Percentiles rank a stretch among this genome's conserved stretches.
These are phyloP conservation scores for Drosophila trapezifrons DNA, from an alignment of 1,140 invertebrate species.

Conservation along the genomic window DNA sequence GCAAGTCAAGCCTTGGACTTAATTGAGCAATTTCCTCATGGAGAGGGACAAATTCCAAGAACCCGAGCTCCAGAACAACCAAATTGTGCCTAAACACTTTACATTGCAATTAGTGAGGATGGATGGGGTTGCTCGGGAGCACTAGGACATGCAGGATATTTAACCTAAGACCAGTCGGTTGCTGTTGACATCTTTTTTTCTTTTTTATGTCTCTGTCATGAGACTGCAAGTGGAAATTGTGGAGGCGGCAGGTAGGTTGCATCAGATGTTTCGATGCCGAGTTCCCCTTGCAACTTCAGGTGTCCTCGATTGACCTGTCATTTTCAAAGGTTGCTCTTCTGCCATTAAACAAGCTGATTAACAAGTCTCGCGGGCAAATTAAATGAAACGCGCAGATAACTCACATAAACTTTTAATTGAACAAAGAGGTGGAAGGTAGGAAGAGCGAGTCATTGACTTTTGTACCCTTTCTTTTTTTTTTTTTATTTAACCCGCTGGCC, in stretches of 20 bases:
- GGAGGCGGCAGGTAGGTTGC: constrained; percentile 26
- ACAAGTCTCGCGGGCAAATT: constrained; percentile 45
- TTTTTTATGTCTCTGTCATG: constrained; percentile 3
- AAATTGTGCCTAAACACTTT: constrained; percentile 71
- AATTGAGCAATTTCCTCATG: constrained; percentile 56
- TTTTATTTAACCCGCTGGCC: constrained; percentile 66
- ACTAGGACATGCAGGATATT: constrained; percentile 7
- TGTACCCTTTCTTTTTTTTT: constrained; percentile 46
- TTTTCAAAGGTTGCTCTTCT: constrained; percentile 16
- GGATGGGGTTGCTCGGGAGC: constrained; percentile 2
- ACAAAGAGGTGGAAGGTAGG: constrained; percentile 39
- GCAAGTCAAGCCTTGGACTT: constrained; percentile 27
- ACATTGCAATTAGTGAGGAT: constrained; percentile 65
- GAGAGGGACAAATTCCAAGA: background rate
- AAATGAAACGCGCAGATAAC: constrained; percentile 70
- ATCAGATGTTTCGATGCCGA: constrained; percentile 34
- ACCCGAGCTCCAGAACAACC: constrained; percentile 33
- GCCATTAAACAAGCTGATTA: constrained; percentile 59
- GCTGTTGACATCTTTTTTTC: constrained; percentile 19
- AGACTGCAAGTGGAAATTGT: constrained; percentile 17
- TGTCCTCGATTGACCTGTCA: constrained; percentile 35
- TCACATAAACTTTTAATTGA: constrained; percentile 74
- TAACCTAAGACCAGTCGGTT: constrained; percentile 15
- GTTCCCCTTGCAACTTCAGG: constrained; percentile 15
- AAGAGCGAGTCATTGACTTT: constrained; percentile 68